Conservation (phyloP, 2,888 invertebrate species). For the Ormyrus labotus region DNA sequence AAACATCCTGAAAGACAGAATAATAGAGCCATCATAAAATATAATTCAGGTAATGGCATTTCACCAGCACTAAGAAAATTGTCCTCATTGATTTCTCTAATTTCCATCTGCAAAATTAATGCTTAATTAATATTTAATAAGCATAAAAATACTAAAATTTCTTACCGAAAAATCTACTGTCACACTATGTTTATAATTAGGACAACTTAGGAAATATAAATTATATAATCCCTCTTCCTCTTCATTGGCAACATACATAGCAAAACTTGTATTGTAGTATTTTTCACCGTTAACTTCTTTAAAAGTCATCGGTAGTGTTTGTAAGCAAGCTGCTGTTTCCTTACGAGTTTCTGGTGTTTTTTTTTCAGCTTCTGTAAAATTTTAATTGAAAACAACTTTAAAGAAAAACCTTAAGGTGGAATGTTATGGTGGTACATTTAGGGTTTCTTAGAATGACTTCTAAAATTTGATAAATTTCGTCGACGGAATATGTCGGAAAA, state of each 20-base stretch:
- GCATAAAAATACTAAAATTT: neutral
- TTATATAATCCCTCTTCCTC: conserved; percentile 95
- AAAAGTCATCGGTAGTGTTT: conserved; percentile 79
- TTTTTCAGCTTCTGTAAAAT: conserved; percentile 47
- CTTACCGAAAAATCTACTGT: conserved; percentile 85
- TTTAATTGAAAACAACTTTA: neutral
- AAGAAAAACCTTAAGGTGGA: neutral
- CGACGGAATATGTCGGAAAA: conserved; percentile 14
- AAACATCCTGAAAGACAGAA: conserved; percentile 93
- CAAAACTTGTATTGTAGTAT: conserved; percentile 84
- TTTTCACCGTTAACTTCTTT: conserved; percentile 77
- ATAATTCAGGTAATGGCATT: conserved; percentile 95
- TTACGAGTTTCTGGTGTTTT: neutral
- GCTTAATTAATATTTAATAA: conserved; percentile 21
- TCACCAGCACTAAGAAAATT: conserved; percentile 97
- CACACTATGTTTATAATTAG: conserved; percentile 79
- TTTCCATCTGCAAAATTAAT: conserved; percentile 81
- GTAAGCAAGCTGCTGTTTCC: conserved; percentile 37
- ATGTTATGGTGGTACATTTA: neutral
- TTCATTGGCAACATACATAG: conserved; percentile 84
- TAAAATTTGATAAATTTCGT: conserved; percentile 25
- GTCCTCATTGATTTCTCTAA: conserved; percentile 89
- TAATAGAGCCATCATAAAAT: conserved; percentile 92
- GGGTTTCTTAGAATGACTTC: neutral
- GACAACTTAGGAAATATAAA: conserved; percentile 96